Percentiles rank a stretch among this genome's conserved stretches.
Evolutionary conservation across 2,113 vertebrate genomes (phyloP).

Genomic region (Rattus rattus): DNA sequence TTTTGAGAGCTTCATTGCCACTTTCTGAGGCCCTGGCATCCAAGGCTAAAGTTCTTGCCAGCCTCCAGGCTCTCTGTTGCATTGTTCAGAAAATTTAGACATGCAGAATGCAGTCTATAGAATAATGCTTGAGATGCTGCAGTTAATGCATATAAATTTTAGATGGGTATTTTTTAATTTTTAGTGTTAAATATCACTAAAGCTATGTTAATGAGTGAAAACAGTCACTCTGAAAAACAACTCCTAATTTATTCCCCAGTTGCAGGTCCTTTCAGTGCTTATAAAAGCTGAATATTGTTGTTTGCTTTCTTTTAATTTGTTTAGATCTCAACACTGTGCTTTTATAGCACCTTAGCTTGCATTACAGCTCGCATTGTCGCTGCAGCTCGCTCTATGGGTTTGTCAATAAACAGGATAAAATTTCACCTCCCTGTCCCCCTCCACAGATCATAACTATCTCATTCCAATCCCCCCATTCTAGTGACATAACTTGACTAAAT

Average conservation of each 20-base stretch:
- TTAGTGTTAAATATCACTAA: slow-evolving; percentile 35
- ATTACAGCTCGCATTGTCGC: background rate
- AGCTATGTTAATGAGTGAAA: slow-evolving; percentile 25
- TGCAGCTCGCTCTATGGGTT: background rate
- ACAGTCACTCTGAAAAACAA: slow-evolving; percentile 42
- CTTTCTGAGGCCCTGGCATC: slow-evolving; percentile 51
- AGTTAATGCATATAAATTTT: slow-evolving; percentile 35
- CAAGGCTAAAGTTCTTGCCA: slow-evolving; percentile 72
- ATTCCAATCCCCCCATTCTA: background rate
- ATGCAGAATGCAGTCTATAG: slow-evolving; percentile 17
- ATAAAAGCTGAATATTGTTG: background rate
- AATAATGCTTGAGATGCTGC: slow-evolving; percentile 44
- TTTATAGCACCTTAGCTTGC: slow-evolving; percentile 2
- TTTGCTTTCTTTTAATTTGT: background rate
- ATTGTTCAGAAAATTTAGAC: slow-evolving; percentile 53
- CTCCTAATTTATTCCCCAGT: background rate
- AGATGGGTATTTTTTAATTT: slow-evolving; percentile 47
- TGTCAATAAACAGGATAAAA: slow-evolving; percentile 6
- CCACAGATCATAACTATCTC: background rate
- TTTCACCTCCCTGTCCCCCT: background rate
- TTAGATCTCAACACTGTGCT: background rate
- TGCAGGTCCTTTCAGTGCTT: background rate
- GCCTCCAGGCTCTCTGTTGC: slow-evolving; percentile 37
- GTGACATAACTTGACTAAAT: slow-evolving; percentile 4
- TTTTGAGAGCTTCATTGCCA: slow-evolving; percentile 69